Evolutionary conservation across 1,140 invertebrate species (phyloP), one percentile per base, ranked within the genome.

Genomic region (Scylla paramamosain): DNA sequence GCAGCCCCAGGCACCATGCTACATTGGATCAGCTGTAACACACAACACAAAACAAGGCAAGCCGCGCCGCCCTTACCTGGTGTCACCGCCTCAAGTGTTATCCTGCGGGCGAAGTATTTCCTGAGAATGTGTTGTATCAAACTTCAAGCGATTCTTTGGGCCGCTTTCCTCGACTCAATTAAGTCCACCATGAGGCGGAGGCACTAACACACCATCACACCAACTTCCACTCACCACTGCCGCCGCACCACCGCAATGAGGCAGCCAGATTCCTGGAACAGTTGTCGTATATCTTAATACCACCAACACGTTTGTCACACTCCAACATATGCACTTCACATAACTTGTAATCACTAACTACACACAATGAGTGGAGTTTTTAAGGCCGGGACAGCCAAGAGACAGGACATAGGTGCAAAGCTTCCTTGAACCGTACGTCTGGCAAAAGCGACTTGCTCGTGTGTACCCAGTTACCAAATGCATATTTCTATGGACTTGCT

Each of bases 401-500:
- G 67, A 77, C 12, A 12, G 25, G 2, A 20, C 0, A 3, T 12
- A 77, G 20, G 1, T 77, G 67, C 20, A n/a, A n/a, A 20, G 8
- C 2, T 77, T 77, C 52, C 16, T 8, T 59, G 52, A 59, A 20
- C 20, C 25, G 67, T 77, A 3, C 67, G 67, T 77, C 67, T 77
- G 67, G 20, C 67, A 77, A 20, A 6, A 1, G 20, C 6, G 67
- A 7, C 67, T n/a, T 77, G 67, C 67, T n/a, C 25, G 20, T 77
- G 67, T 77, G 67, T n/a, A 77, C 67, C 67, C 25, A n/a, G 67
- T 77, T 77, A 77, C 67, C 67, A 77, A 77, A 77, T n/a, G 25
- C 67, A 77, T 77, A 77, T 77, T 77, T 77, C 67, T 77, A 77
- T 77, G 67, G 67, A 25, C 67, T 77, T n/a, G 12, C 67, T 77